Percentiles rank a stretch among this genome's conserved stretches.
phyloP scores from a whole-genome alignment of 2,113 vertebrate genomes.

The Pimephales promelas region DNA sequence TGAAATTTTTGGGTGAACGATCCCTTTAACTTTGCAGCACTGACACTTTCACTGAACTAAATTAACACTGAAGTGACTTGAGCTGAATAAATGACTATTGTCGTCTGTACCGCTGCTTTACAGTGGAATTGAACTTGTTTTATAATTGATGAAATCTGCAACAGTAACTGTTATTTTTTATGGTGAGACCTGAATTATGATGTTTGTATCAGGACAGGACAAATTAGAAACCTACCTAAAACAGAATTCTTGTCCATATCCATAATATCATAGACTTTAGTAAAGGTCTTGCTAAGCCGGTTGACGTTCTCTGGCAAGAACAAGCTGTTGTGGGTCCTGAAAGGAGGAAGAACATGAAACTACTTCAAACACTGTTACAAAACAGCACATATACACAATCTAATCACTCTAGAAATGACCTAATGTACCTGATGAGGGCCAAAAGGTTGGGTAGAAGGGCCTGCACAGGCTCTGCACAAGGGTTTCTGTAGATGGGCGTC shows the following conservation, averaged over 20 bases:
- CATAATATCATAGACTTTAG: constrained; percentile 85
- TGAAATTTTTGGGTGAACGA: too few relatives aligned
- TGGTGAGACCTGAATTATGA: background rate
- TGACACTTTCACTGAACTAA: too few relatives aligned
- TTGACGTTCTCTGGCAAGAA: constrained; percentile 87
- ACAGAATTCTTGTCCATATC: constrained; percentile 89
- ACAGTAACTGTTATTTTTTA: background rate
- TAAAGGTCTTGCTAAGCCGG: constrained; percentile 85
- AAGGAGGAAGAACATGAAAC: background rate
- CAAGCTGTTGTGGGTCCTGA: constrained; percentile 89
- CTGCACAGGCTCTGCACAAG: constrained; percentile 84
- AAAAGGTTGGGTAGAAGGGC: constrained; percentile 91
- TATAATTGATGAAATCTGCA: background rate
- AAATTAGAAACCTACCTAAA: constrained; percentile 79
- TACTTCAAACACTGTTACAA: background rate
- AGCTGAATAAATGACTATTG: background rate
- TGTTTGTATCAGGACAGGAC: background rate
- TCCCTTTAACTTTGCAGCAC: too few relatives aligned
- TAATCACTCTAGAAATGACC: background rate
- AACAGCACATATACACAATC: background rate
- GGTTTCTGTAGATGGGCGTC: constrained; percentile 88
- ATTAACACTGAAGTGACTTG: background rate
- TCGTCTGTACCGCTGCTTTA: background rate
- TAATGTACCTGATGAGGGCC: constrained; percentile 85
- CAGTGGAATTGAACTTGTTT: background rate